phyloP scores from a whole-genome alignment of 2,113 vertebrate genomes.

The Phalacrocorax carbo region DNA sequence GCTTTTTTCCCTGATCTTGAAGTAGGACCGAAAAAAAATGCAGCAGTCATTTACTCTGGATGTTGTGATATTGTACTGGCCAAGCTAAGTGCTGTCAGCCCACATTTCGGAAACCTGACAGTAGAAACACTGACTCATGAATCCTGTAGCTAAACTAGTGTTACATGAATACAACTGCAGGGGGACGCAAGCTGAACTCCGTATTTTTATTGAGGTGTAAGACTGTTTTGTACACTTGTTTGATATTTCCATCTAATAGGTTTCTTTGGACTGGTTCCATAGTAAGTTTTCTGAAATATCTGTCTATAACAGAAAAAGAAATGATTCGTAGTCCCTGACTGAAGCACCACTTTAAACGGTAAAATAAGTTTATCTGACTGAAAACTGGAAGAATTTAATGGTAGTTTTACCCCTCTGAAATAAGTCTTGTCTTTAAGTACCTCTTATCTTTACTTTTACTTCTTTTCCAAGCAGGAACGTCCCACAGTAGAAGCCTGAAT shows the following conservation, averaged over 20 bases:
- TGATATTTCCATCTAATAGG: neutral
- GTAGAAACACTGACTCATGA: slow-evolving; percentile 48
- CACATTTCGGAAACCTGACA: slow-evolving; percentile 38
- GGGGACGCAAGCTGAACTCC: neutral
- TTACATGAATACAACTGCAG: neutral
- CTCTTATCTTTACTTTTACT: neutral
- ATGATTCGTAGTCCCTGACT: neutral
- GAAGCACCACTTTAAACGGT: neutral
- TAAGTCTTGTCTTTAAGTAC: neutral
- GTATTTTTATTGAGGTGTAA: neutral
- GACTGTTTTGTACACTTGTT: neutral
- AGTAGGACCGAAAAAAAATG: neutral
- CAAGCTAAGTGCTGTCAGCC: slow-evolving; percentile 10
- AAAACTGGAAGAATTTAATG: neutral
- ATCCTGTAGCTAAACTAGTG: neutral
- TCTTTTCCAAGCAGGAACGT: neutral
- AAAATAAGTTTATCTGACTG: neutral
- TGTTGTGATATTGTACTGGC: neutral
- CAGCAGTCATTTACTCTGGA: neutral
- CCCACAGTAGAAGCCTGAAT: neutral
- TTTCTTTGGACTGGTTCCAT: neutral
- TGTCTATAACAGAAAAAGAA: neutral
- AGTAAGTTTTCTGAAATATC: neutral
- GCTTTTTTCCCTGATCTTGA: neutral
- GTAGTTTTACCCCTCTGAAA: neutral